phyloP scores from a whole-genome alignment of 1,140 invertebrate genomes.

The Nixonia krombeini region DNA sequence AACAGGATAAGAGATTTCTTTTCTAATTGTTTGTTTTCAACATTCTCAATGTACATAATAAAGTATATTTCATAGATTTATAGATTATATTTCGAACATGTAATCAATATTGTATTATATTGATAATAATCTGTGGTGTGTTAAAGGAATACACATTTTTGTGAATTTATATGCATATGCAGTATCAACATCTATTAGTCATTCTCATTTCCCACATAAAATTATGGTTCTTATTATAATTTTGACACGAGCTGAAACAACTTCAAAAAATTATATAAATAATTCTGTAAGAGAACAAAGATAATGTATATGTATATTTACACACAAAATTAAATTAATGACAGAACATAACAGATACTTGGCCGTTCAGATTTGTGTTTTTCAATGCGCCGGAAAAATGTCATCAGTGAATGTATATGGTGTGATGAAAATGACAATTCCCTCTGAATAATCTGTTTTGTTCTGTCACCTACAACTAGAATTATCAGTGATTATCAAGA shows the following conservation, averaged over 20 bases:
- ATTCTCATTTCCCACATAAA: too few species aligned
- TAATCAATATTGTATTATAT: conserved; percentile 69
- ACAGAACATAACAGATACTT: conserved; percentile 27
- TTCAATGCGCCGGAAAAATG: conserved; percentile 4
- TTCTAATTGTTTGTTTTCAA: conserved; percentile 41
- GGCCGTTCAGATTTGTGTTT: not conserved
- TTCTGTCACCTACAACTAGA: conserved; percentile 36
- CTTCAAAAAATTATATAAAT: conserved; percentile 11
- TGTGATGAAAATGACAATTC: conserved; percentile 11
- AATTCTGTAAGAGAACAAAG: too few species aligned
- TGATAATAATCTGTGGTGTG: conserved; percentile 64
- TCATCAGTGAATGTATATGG: conserved; percentile 4
- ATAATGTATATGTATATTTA: conserved; percentile 38
- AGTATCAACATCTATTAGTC: too few species aligned
- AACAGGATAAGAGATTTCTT: conserved; percentile 29
- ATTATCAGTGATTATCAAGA: conserved; percentile 57
- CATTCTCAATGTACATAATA: conserved; percentile 64
- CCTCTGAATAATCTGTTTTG: conserved; percentile 29
- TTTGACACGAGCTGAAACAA: conserved; percentile 12
- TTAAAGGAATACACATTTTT: conserved; percentile 50
- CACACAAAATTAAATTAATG: conserved; percentile 22
- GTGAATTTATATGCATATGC: conserved; percentile 48
- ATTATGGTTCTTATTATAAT: conserved; percentile 22
- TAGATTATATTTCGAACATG: conserved; percentile 66
- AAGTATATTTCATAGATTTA: conserved; percentile 64